phyloP scores from a whole-genome alignment of 2,888 invertebrate genomes.

The Brassicogethes aeneus region DNA sequence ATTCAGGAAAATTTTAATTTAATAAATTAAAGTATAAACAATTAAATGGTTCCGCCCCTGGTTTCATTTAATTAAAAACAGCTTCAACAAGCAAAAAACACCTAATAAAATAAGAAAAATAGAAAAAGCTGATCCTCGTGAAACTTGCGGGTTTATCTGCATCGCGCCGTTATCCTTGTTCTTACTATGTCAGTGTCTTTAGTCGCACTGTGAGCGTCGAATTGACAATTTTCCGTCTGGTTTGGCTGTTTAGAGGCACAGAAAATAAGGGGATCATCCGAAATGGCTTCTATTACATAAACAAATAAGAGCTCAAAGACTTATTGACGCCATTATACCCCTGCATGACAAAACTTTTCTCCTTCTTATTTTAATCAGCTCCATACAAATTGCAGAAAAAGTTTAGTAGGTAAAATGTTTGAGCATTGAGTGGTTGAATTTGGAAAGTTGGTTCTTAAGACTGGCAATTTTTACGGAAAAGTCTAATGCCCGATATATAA shows the following conservation, averaged over 20 bases:
- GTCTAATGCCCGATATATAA: neutral
- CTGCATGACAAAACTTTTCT: neutral
- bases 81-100: no score
- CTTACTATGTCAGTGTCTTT: conserved; percentile 37
- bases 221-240: conserved; percentile 64
- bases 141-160: conserved; percentile 5
- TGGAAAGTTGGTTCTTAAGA: neutral
- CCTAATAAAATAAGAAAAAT: no score
- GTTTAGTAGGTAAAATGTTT: neutral
- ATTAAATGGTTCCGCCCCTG: no score
- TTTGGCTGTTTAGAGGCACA: conserved; percentile 42
- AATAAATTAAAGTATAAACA: no score
- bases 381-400: neutral
- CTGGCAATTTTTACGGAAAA: neutral
- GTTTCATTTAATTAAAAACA: no score
- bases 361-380: neutral
- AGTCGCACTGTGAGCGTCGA: conserved; percentile 40
- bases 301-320: conserved; percentile 36
- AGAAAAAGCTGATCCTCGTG: no score
- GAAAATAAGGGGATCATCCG: conserved; percentile 34
- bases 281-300: conserved; percentile 14
- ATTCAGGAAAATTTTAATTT: no score
- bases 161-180: conserved; percentile 22
- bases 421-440: neutral
- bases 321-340: conserved; percentile 32